These are phyloP conservation scores for Phoxinus phoxinus DNA, from an alignment of 2,113 vertebrate species.

Conservation along the genomic window DNA sequence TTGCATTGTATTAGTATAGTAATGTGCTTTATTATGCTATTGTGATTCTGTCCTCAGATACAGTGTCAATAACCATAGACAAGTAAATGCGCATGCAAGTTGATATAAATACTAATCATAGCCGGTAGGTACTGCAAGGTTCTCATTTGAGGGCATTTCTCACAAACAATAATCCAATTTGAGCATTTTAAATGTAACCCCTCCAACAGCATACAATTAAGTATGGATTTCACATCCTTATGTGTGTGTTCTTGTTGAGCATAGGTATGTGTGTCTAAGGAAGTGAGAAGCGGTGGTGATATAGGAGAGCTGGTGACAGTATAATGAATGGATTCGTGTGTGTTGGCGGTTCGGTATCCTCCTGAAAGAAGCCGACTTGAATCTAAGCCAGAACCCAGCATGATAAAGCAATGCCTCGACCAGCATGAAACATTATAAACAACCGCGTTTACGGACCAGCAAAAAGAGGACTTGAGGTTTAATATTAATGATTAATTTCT, in stretches of 20 bases:
- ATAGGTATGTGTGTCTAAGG: slow-evolving; percentile 3
- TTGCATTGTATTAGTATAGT: slow-evolving; percentile 4
- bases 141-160: background rate
- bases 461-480: slow-evolving; percentile 3
- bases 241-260: slow-evolving; percentile 15
- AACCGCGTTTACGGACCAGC: background rate
- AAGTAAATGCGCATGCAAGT: background rate
- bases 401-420: slow-evolving; percentile 37
- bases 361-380: slow-evolving; percentile 21
- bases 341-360: background rate
- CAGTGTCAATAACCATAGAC: background rate
- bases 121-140: background rate
- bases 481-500: slow-evolving; percentile 33
- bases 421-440: slow-evolving; percentile 34
- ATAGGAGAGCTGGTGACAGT: slow-evolving; percentile 40
- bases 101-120: background rate
- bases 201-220: background rate
- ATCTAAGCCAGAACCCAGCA: slow-evolving; percentile 36
- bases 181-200: background rate
- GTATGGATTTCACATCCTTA: background rate
- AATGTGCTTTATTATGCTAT: background rate
- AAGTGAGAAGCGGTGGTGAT: background rate
- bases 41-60: background rate
- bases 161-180: background rate
- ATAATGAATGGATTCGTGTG: slow-evolving; percentile 52